Evolutionary conservation across 2,888 invertebrate species (phyloP), one percentile per base, ranked within the genome.

Genomic region (Eupithecia vulgata): DNA sequence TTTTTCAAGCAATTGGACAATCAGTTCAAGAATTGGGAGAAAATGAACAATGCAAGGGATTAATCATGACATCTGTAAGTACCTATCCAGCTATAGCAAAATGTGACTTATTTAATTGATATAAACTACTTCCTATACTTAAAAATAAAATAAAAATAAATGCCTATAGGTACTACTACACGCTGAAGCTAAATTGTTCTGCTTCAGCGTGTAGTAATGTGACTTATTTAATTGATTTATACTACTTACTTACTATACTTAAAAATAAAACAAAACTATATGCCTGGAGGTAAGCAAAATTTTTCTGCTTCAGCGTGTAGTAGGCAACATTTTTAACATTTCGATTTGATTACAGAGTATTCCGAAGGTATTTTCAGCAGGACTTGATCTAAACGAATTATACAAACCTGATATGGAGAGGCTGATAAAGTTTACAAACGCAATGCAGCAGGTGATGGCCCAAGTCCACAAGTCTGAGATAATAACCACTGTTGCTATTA

Each of bases 311-410:
- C n/a, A n/a, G n/a, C n/a, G n/a, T n/a, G n/a, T n/a, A n/a, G n/a
- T n/a, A n/a, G n/a, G n/a, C n/a, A n/a, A n/a, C n/a, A n/a, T n/a
- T n/a, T 61, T 8, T 7, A 10, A 61, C 25, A 64, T 48, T 10
- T 35, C 0, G 0, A 34, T 48, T 67, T 52, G 5, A 57, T 81
- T 82, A 61, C 84, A 96, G 96, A 92, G 93, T 30, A 88, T 95
- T 0, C 94, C 95, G 61, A 95, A 94, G 45, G 91, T 97, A 64
- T 97, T 97, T 85, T 96, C 96, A 25, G 97, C 95, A n/a, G 97
- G 97, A 5, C 84, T 97, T 75, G 97, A 97, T 83, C 96, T 97
- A 61, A 88, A 95, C 82, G 97, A 97, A 91, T 96, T 97, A 95
- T 96, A 97, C 83, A 96, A 97, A 84, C 96, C 97, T 0, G 94